phyloP scores from a whole-genome alignment of 2,797 vertebrate genomes.

The Kryptolebias ocellatus region DNA sequence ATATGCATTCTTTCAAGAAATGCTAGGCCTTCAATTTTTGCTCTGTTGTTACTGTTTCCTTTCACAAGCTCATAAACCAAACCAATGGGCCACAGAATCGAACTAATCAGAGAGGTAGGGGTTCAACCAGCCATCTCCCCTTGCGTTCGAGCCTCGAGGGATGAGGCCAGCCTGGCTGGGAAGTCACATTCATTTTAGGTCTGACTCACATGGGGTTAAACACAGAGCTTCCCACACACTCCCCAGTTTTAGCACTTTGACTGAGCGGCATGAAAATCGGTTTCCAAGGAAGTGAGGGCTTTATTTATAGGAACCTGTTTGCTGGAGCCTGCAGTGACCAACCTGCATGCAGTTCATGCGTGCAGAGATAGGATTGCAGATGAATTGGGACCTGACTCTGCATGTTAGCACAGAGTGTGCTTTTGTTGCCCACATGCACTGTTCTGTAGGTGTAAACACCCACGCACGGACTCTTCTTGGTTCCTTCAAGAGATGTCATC shows the following conservation, averaged over 20 bases:
- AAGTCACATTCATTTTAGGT: conserved; percentile 21
- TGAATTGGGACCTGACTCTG: conserved; percentile 36
- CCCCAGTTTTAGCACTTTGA: conserved; percentile 46
- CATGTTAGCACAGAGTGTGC: conserved; percentile 20
- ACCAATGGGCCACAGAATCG: conserved; percentile 27
- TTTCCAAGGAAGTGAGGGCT: conserved; percentile 46
- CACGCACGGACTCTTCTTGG: conserved; percentile 25
- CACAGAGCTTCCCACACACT: conserved; percentile 61
- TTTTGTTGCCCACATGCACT: conserved; percentile 30
- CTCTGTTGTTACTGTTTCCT: conserved; percentile 1
- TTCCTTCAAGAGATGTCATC: conserved; percentile 18
- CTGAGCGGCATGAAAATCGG: conserved; percentile 51
- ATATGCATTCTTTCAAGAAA: not conserved
- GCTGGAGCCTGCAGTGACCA: conserved; percentile 25
- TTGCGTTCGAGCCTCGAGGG: conserved; percentile 29
- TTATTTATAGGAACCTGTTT: conserved; percentile 39
- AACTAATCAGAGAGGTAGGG: conserved; percentile 10
- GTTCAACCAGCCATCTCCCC: conserved; percentile 23
- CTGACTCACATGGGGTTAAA: conserved; percentile 37
- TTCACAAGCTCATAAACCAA: not conserved
- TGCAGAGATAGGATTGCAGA: conserved; percentile 27
- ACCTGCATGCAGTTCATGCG: conserved; percentile 45
- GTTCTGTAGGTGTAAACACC: conserved; percentile 40
- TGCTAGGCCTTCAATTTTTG: conserved; percentile 6
- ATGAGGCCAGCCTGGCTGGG: conserved; percentile 29